Conservation (phyloP, 2,888 invertebrate species). For the Himalopsyche anomala region DNA sequence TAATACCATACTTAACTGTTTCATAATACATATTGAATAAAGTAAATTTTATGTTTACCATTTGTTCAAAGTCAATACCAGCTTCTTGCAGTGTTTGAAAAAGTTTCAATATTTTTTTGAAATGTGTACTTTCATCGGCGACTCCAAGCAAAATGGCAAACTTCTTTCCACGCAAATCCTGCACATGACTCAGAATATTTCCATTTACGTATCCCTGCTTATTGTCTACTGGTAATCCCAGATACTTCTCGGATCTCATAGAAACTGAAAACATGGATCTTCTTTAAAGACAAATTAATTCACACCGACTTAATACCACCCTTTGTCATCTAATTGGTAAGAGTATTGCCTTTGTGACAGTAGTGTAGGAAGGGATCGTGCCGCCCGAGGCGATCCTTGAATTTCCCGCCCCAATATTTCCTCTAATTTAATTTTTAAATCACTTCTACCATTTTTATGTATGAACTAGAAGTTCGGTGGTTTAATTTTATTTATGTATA, state of each 20-base stretch:
- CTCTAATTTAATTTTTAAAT: too few relatives aligned
- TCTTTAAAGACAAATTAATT: too few relatives aligned
- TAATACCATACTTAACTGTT: too few relatives aligned
- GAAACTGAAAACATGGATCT: background rate
- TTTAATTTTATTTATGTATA: too few relatives aligned
- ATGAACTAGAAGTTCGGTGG: too few relatives aligned
- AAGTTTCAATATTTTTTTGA: slow-evolving; percentile 86
- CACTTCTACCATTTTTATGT: too few relatives aligned
- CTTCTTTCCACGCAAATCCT: background rate
- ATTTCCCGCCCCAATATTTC: too few relatives aligned
- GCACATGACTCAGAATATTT: background rate
- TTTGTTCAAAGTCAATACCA: slow-evolving; percentile 88
- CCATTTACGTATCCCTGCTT: background rate
- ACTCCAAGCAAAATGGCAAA: background rate
- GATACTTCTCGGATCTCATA: background rate
- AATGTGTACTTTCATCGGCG: slow-evolving; percentile 80
- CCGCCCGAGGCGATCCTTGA: too few relatives aligned
- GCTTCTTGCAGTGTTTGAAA: slow-evolving; percentile 84
- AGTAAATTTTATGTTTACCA: slow-evolving; percentile 75
- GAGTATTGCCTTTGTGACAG: too few relatives aligned
- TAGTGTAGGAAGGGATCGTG: too few relatives aligned
- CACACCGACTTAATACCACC: too few relatives aligned
- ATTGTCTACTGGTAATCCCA: background rate
- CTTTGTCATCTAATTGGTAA: too few relatives aligned
- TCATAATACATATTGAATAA: slow-evolving; percentile 47